Percentiles rank a stretch among this genome's conserved stretches.
phyloP scores from a whole-genome alignment of 2,797 vertebrate species.

The Lepilemur ruficaudatus region DNA sequence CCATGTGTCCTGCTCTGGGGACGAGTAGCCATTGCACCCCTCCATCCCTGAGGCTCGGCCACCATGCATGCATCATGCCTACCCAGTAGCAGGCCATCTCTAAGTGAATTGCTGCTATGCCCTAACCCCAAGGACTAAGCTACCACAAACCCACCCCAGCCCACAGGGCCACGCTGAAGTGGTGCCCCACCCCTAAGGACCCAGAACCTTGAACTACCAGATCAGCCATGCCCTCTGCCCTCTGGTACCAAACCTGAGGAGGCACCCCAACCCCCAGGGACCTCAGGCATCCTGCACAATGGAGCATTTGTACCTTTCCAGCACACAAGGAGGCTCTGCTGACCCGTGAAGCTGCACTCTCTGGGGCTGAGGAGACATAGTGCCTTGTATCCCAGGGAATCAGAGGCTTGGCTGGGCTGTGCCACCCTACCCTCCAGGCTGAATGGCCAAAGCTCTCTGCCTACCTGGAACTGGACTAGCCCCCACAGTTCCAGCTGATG shows the following conservation, averaged over 20 bases:
- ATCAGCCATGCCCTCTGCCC: background rate
- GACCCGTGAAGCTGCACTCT: background rate
- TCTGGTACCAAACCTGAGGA: background rate
- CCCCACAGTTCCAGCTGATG: background rate
- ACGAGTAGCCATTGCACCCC: background rate
- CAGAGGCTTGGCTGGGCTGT: background rate
- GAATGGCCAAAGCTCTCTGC: background rate
- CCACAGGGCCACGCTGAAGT: background rate
- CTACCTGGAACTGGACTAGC: background rate
- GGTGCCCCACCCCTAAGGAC: background rate
- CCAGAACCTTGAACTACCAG: background rate
- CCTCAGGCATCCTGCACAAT: background rate
- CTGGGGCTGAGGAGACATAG: background rate
- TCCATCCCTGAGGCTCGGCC: background rate
- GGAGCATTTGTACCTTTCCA: background rate
- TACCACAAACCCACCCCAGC: background rate
- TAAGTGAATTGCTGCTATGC: background rate
- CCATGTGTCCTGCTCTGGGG: background rate
- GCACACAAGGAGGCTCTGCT: background rate
- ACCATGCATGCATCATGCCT: background rate
- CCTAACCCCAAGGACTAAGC: background rate
- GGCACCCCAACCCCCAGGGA: background rate
- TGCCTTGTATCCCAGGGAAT: background rate
- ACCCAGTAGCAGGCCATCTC: background rate
- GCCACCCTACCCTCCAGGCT: background rate